phyloP scores from a whole-genome alignment of 2,888 invertebrate genomes.

The Opisthograptis luteolata region DNA sequence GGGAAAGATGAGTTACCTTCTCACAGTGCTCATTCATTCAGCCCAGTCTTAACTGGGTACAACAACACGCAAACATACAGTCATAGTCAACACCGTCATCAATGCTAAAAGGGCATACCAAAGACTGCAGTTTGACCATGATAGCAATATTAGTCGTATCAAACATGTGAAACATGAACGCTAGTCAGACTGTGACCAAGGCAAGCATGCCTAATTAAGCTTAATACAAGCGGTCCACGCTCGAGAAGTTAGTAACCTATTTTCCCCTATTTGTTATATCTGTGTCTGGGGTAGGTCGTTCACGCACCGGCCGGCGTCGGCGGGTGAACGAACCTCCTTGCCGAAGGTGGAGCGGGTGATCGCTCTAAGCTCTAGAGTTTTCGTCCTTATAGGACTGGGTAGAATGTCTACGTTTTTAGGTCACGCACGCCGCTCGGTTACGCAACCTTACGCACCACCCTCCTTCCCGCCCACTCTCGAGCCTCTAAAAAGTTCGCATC shows the following conservation, averaged over 20 bases:
- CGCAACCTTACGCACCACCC: constrained; percentile 51
- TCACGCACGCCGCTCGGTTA: constrained; percentile 56
- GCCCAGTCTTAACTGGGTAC: no score
- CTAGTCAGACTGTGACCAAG: background rate
- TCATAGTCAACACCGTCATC: no score
- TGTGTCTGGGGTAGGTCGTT: constrained; percentile 46
- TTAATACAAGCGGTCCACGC: no score
- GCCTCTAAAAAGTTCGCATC: constrained; percentile 46
- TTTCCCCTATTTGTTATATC: no score
- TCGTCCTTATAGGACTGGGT: constrained; percentile 64
- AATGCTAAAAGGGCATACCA: no score
- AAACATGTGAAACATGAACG: no score
- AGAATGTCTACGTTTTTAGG: constrained; percentile 61
- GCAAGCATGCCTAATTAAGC: no score
- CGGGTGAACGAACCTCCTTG: constrained; percentile 66
- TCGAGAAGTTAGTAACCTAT: constrained; percentile 26
- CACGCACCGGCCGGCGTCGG: constrained; percentile 31
- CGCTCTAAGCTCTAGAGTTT: constrained; percentile 62
- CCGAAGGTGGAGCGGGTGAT: constrained; percentile 68
- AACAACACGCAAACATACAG: no score
- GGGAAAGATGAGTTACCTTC: no score
- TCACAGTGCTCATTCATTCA: no score
- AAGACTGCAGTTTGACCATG: no score
- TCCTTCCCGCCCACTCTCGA: constrained; percentile 45
- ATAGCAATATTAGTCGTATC: no score